Evolutionary conservation across 1,140 invertebrate species (phyloP), one percentile per base, ranked within the genome.

Genomic region (Penaeus vannamei): DNA sequence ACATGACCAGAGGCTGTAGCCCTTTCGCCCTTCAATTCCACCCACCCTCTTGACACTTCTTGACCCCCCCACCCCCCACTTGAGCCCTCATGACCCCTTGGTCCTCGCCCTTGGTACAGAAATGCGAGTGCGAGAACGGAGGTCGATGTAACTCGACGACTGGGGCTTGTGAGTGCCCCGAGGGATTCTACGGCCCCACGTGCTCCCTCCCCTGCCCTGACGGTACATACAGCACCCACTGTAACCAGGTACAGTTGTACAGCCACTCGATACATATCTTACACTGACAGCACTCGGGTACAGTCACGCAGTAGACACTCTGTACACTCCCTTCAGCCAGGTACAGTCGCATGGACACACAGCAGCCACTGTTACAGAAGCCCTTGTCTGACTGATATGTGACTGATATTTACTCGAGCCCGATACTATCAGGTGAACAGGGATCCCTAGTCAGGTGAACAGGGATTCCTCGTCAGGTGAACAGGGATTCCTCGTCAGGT

Each of bases 111-210:
- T 23, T 19, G 77, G 42, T 81, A 32, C 85, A 90, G 90, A 88
- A 85, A 69, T 91, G 91, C 69, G 69, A 81, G 29, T 91, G 91
- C 87, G 60, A 61, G 23, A 91, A 90, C 76, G 85, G 82, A 23
- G 94, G 95, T 86, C 95, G 96, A 0, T 99, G 98, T 93, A 95
- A 99, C 93, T 97, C 97, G 72, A 95, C 97, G 0, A 97, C 96
- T 4, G 98, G 98, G 12, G 93, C 96, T 91, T 98, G 97, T 92
- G 92, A 95, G 23, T 99, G 98, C 92, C 95, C 95, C 14, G 95
- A 97, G n/a, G 97, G 98, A 0, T 98, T 96, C 92, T 95, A 95
- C 42, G 97, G 98, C 1, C 93, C 95, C 36, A 95, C 95, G 3
- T 99, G 98, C 92, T 96, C 97, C 93, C 96, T 97, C 92, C 95